Base-by-base conservation (phyloP, 2,113 vertebrate species). In the Phylloscopus trochilus region DNA sequence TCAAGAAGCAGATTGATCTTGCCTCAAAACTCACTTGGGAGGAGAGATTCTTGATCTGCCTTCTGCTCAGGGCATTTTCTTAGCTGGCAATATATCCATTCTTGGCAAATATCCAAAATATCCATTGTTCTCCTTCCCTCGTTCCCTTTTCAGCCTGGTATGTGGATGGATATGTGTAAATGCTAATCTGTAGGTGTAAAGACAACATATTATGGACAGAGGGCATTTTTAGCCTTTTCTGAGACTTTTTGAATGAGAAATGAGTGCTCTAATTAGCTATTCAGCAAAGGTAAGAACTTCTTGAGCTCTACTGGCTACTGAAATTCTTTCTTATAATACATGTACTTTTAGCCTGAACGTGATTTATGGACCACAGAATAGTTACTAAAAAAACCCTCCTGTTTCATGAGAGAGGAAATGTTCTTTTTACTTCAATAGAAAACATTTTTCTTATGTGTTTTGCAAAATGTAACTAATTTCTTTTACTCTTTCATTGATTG, bases 391-490 rank as follows among this genome's bases (percentile, higher is more conserved):
- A 14, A 30, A 6, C 33, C 33, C 58, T 87, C 33, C 59, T 39
- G 9, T 81, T 94, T 91, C 53, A 49, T 26, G 20, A 69, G 56
- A 55, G 77, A 94, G 84, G 89, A 86, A 95, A 73, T 39, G 46
- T 90, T 93, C 85, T 81, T 79, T 93, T 86, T 91, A 87, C 28
- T 94, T 87, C 84, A 89, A 64, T 76, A 68, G 84, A 89, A 96
- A 92, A 94, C 73, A 30, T 85, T 86, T 96, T 96, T 93, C 75
- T 64, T 89, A 15, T 84, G 83, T 92, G 60, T 97, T 97, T 90
- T 83, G 90, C 69, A 95, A 96, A 97, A 97, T 97, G 90, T 97
- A 97, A 92, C 92, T 96, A 96, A 95, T 97, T 97, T 97, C 94
- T 80, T 81, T 93, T 92, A 93, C 83, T 87, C 70, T 97, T 96